Percentiles rank a stretch among this genome's conserved stretches.
These are phyloP conservation scores for Galleria mellonella DNA, from an alignment of 1,140 invertebrate genomes.

Conservation along the genomic window DNA sequence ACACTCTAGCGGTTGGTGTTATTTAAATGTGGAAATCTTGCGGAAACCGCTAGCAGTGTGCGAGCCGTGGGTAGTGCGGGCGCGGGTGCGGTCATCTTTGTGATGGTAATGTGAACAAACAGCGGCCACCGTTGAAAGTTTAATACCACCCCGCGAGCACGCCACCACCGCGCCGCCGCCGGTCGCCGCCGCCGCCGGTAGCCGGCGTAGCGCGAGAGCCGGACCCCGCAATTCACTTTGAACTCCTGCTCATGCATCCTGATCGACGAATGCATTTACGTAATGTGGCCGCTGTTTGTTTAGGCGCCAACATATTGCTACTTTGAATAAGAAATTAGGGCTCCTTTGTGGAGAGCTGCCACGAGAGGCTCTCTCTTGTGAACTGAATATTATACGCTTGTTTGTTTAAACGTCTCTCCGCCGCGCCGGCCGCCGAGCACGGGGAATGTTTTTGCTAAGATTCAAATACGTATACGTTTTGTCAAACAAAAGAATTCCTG, in stretches of 20 bases:
- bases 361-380: constrained; percentile 8
- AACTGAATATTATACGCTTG: too few species aligned
- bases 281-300: constrained; percentile 45
- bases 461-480: too few species aligned
- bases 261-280: constrained; percentile 41
- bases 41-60: too few species aligned
- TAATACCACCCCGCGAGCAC: constrained; percentile 14
- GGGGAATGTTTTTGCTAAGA: too few species aligned
- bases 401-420: too few species aligned
- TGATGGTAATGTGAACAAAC: constrained; percentile 54
- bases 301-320: constrained; percentile 47
- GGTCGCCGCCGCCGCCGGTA: neutral
- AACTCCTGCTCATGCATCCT: constrained; percentile 28
- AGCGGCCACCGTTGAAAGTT: constrained; percentile 27
- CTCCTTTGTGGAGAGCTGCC: constrained; percentile 19
- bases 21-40: too few species aligned
- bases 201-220: too few species aligned
- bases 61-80: neutral
- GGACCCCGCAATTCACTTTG: too few species aligned
- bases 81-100: constrained; percentile 25
- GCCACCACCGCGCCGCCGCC: neutral
- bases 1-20: too few species aligned
- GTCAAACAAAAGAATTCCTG: too few species aligned
- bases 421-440: too few species aligned
- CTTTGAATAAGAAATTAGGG: constrained; percentile 53